Evolutionary conservation across 2,888 invertebrate genomes (phyloP).

Genomic region (Crocallis elinguaria): DNA sequence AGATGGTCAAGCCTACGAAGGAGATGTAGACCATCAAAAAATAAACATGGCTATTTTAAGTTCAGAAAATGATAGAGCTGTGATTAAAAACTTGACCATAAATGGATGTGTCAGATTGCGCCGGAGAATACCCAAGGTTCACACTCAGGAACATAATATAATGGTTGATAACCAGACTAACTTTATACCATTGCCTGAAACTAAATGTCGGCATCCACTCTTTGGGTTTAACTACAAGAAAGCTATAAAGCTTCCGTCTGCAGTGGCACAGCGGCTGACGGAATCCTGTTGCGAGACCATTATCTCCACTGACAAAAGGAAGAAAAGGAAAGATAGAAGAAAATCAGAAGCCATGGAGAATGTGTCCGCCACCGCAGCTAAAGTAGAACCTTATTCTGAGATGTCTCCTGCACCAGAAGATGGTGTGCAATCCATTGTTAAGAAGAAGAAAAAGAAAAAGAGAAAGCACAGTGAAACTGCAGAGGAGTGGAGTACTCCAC

Average conservation of each 20-base stretch:
- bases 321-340: neutral
- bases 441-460: conserved; percentile 18
- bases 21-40: conserved; percentile 44
- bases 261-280: conserved; percentile 51
- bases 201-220: conserved; percentile 71
- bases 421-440: neutral
- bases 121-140: conserved; percentile 66
- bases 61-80: conserved; percentile 37
- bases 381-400: neutral
- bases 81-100: conserved; percentile 50
- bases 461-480: conserved; percentile 2
- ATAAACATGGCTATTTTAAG: conserved; percentile 46
- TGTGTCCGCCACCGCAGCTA: neutral
- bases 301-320: neutral
- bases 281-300: neutral
- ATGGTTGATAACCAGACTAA: conserved; percentile 54
- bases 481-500: neutral
- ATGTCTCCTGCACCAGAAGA: neutral
- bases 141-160: conserved; percentile 49
- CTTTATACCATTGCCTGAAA: conserved; percentile 69
- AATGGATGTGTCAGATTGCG: conserved; percentile 55
- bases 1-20: conserved; percentile 60
- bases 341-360: neutral
- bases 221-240: conserved; percentile 69
- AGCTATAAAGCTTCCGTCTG: conserved; percentile 55